Evolutionary conservation across 2,113 vertebrate species (phyloP).

Genomic region (Pontoporia blainvillei): DNA sequence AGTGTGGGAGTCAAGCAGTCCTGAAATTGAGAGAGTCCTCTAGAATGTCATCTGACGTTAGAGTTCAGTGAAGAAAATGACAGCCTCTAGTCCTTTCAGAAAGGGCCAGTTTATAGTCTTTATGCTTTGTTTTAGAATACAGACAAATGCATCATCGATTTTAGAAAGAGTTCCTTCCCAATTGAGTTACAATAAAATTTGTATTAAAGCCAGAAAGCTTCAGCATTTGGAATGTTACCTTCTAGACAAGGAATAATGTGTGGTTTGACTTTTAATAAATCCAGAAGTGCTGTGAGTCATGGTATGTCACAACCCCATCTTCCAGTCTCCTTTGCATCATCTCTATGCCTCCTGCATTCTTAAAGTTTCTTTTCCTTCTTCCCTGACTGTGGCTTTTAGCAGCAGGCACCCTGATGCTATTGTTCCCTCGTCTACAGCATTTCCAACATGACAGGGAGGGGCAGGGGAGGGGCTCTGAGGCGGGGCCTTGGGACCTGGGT

Average conservation of each 20-base stretch:
- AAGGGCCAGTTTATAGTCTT: not conserved
- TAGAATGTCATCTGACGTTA: not conserved
- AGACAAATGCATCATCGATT: not conserved
- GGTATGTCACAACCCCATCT: not conserved
- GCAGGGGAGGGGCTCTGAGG: not conserved
- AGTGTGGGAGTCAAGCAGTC: not conserved
- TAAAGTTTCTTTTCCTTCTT: not conserved
- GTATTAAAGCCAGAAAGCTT: not conserved
- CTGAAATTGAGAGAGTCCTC: not conserved
- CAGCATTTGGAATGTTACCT: not conserved
- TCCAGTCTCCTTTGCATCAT: not conserved
- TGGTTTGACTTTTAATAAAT: conserved; percentile 15
- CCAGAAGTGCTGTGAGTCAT: not conserved
- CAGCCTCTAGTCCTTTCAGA: not conserved
- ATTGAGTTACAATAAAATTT: not conserved
- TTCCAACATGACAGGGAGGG: not conserved
- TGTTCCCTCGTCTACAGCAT: fast-evolving
- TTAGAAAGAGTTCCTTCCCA: not conserved
- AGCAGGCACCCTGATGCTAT: not conserved
- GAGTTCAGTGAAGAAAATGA: not conserved
- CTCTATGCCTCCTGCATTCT: fast-evolving
- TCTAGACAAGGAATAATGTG: not conserved
- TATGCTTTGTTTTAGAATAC: conserved; percentile 1
- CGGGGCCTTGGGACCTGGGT: not conserved
- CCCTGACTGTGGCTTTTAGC: not conserved